Evolutionary conservation across 2,888 invertebrate genomes (phyloP).

Genomic region (Caenorhabditis sinica): DNA sequence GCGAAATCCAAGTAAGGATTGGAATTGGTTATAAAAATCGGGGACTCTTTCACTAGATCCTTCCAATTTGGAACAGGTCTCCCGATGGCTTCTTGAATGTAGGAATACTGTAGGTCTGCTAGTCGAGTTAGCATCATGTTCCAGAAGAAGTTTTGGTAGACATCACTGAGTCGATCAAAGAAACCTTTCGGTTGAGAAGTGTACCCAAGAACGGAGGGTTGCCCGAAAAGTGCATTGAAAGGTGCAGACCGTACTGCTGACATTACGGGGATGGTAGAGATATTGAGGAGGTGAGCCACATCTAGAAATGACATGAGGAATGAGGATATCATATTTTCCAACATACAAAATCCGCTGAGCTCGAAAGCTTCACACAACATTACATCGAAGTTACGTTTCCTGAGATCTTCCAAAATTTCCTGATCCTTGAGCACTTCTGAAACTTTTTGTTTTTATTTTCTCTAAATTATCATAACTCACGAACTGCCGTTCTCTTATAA

Average conservation of each 20-base stretch:
- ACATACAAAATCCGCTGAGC: constrained; percentile 17
- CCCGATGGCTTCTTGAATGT: background rate
- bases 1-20: constrained; percentile 42
- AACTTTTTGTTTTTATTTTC: background rate
- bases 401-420: background rate
- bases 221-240: constrained; percentile 6
- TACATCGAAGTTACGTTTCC: constrained; percentile 23
- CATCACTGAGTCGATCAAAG: constrained; percentile 21
- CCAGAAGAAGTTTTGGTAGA: background rate
- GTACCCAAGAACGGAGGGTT: constrained; percentile 19
- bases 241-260: background rate
- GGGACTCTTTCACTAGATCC: background rate
- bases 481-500: background rate
- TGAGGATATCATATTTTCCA: too few relatives aligned
- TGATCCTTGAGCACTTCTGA: constrained; percentile 20
- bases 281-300: background rate
- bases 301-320: background rate
- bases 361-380: constrained; percentile 24
- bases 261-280: constrained; percentile 4
- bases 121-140: background rate
- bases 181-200: background rate
- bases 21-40: constrained; percentile 21
- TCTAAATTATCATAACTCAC: background rate
- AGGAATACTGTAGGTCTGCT: background rate
- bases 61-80: background rate